Evolutionary conservation across 1,140 invertebrate species (phyloP), one percentile per base, ranked within the genome.

Genomic region (Caenorhabditis latens): DNA sequence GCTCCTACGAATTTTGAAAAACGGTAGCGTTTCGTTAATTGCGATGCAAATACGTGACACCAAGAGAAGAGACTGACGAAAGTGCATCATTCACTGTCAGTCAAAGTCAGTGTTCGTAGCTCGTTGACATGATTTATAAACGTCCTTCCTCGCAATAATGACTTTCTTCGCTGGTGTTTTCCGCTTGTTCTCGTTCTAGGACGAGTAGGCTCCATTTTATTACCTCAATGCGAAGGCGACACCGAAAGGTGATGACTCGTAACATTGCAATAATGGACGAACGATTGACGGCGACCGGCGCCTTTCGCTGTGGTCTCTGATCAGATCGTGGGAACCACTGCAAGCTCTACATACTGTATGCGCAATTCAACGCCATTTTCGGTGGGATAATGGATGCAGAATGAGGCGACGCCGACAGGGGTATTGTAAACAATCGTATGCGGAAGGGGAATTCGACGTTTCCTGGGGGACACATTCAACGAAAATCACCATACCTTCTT

Each of bases 311-410:
- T 63, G 61, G 14, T 63, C 14, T 63, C 21, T 63, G 61, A 63
- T 63, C 61, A 40, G 61, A 32, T 63, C 61, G 24, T 63, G 61
- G 32, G 61, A 63, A 63, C 14, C 8, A 63, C 24, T 40, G 9
- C 21, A 32, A 1, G 21, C 32, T 40, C 21, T 63, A 63, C 4
- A 40, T 63, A 63, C 61, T 1, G 57, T 58, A 58, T 58, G 57
- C 57, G 57, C 57, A 21, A 32, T 63, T 63, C 14, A 6, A 24
- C 32, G 61, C 14, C 61, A 63, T 63, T 63, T 11, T 32, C 6
- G 61, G 24, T 63, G 61, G 61, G 61, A 63, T 63, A 63, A 63
- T 63, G 24, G 61, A 8, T 63, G 21, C 32, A 14, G 61, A 32
- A 63, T 63, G 61, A 63, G 24, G 24, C 32, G 32, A 32, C 32